Conservation (phyloP, 2,113 vertebrate species). For the Ictalurus punctatus region DNA sequence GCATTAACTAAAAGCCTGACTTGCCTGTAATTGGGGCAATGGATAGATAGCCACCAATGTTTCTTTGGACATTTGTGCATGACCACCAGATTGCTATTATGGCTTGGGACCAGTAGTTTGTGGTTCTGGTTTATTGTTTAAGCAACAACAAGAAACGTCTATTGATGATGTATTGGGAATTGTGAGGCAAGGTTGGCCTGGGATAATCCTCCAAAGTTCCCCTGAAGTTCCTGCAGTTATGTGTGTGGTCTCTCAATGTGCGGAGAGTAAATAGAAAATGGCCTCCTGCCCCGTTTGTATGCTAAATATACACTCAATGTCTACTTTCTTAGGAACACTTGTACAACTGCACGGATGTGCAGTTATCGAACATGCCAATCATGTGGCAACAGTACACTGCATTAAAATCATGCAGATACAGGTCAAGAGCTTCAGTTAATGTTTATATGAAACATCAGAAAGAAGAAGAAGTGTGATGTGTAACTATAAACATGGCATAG, state of each 20-base stretch:
- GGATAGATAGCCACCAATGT: slow-evolving; percentile 33
- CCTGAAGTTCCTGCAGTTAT: slow-evolving; percentile 12
- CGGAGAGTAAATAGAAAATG: not conserved
- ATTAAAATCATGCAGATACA: not conserved
- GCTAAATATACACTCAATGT: not conserved
- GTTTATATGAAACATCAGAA: not conserved
- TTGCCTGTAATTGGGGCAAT: slow-evolving; percentile 8
- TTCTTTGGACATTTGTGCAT: not conserved
- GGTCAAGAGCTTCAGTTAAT: not conserved
- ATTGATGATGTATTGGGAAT: slow-evolving; percentile 27
- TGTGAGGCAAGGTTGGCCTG: not conserved
- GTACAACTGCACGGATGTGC: not conserved
- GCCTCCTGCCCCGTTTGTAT: not conserved
- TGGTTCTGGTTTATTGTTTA: slow-evolving; percentile 45
- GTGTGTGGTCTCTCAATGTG: not conserved
- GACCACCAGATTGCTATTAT: slow-evolving; percentile 43
- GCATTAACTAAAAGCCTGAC: slow-evolving; percentile 35
- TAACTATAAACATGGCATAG: not conserved
- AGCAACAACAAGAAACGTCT: slow-evolving; percentile 11
- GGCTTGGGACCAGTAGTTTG: slow-evolving; percentile 39
- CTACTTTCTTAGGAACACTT: not conserved
- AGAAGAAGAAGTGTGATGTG: not conserved
- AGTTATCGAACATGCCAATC: not conserved
- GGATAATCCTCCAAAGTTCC: not conserved
- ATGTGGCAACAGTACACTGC: not conserved